Conservation (phyloP, 2,888 invertebrate genomes). For the Hedya salicella region DNA sequence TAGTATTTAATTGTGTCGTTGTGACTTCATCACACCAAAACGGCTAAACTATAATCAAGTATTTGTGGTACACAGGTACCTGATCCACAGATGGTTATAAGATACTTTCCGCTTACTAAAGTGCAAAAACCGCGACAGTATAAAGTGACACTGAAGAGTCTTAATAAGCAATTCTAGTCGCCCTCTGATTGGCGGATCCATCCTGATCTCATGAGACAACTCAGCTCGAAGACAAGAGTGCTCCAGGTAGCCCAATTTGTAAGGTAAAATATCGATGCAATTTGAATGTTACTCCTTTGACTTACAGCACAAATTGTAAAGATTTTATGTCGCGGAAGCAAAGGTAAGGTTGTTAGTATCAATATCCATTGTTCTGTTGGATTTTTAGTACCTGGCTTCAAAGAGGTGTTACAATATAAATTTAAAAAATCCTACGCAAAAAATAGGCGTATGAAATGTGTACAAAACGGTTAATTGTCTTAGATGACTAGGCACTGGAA, state of each 20-base stretch:
- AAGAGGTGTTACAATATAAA: neutral
- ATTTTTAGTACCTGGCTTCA: neutral
- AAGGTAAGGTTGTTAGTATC: neutral
- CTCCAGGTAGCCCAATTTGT: constrained; percentile 2
- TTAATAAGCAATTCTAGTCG: constrained; percentile 2
- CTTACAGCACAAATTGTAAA: neutral
- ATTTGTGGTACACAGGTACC: no score
- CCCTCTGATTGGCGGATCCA: constrained; percentile 1
- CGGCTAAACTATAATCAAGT: no score
- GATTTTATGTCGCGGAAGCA: neutral
- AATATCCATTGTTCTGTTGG: neutral
- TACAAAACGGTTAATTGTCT: no score
- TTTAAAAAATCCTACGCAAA: no score
- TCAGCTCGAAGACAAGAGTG: constrained; percentile 6
- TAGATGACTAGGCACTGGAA: no score
- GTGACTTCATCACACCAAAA: no score
- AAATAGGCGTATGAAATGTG: no score
- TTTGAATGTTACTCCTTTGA: neutral
- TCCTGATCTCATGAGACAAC: constrained; percentile 5
- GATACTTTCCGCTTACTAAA: no score
- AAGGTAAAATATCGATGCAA: neutral
- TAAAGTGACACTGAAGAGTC: neutral
- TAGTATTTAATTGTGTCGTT: no score
- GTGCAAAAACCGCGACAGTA: neutral
- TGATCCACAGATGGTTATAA: no score